Conservation (phyloP, 2,113 vertebrate species). For the Pontoporia blainvillei region DNA sequence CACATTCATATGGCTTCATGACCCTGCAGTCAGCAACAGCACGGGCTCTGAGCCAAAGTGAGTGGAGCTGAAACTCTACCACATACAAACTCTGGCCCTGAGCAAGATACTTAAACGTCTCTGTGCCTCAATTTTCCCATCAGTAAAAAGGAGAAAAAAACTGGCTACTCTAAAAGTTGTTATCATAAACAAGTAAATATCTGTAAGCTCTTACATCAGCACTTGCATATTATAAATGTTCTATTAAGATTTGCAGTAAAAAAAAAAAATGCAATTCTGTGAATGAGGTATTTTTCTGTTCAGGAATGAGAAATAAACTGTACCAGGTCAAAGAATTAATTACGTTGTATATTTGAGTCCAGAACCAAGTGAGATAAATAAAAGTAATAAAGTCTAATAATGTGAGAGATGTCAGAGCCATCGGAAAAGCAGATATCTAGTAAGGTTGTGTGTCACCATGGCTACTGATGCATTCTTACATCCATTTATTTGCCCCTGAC, state of each 20-base stretch:
- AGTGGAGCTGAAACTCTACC: background rate
- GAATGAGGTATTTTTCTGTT: background rate
- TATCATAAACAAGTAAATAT: background rate
- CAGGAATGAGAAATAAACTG: background rate
- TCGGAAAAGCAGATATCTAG: background rate
- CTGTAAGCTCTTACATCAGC: background rate
- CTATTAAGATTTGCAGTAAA: background rate
- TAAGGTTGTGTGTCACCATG: background rate
- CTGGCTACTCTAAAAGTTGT: background rate
- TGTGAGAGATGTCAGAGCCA: background rate
- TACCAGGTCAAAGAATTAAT: conserved; percentile 30
- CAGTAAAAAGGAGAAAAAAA: background rate
- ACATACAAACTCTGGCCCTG: background rate
- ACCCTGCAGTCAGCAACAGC: accelerated
- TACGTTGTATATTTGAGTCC: background rate
- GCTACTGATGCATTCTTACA: background rate
- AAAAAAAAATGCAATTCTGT: background rate
- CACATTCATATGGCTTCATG: accelerated
- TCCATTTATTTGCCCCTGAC: background rate
- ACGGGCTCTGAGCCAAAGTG: background rate
- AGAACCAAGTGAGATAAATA: background rate
- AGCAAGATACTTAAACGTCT: background rate
- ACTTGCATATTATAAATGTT: background rate
- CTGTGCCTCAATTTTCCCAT: background rate
- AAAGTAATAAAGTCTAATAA: background rate